These are phyloP conservation scores for Colostygia pectinataria DNA, from an alignment of 2,888 invertebrate species.

Conservation along the genomic window DNA sequence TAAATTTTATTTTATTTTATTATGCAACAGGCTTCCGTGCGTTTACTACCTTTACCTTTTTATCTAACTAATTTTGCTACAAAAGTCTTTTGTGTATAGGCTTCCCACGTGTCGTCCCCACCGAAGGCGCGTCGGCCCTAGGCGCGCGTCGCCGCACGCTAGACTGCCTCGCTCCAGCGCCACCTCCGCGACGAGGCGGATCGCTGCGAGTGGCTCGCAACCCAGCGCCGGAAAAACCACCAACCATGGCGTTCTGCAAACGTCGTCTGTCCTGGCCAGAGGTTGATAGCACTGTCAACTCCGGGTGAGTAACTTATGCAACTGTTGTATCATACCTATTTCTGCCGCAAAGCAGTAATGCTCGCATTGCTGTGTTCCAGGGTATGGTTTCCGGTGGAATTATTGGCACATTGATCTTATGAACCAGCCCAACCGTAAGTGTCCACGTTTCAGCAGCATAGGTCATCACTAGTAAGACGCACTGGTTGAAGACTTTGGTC, in stretches of 20 bases:
- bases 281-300: constrained; percentile 91
- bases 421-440: no score
- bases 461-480: no score
- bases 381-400: no score
- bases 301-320: constrained; percentile 79
- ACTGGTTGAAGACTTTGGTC: no score
- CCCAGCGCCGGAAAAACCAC: constrained; percentile 84
- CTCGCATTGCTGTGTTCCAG: no score
- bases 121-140: constrained; percentile 85
- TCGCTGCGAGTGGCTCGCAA: constrained; percentile 82
- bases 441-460: no score
- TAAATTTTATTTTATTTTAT: no score
- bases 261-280: constrained; percentile 92
- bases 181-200: constrained; percentile 78
- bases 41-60: no score
- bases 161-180: constrained; percentile 84
- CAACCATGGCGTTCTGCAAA: constrained; percentile 89
- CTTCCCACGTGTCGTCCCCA: constrained; percentile 88
- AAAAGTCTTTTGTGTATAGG: constrained; percentile 53
- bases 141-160: constrained; percentile 84
- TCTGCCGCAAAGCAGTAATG: no score
- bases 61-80: no score
- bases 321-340: no score
- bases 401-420: no score
- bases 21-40: neutral